Evolutionary conservation across 2,888 invertebrate species (phyloP), one percentile per base, ranked within the genome.

Genomic region (Eilema griseolum): DNA sequence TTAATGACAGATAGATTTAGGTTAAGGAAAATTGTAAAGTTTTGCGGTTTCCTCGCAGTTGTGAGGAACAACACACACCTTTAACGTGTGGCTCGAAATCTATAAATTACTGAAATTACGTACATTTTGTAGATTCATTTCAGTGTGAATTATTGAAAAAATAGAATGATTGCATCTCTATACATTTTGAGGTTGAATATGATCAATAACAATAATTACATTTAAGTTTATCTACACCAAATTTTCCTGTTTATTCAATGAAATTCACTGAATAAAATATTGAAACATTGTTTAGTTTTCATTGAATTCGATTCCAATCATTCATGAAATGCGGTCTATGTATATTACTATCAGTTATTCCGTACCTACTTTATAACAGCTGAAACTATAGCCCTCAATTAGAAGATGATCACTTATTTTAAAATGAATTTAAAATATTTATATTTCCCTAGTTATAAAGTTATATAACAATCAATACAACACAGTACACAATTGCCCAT

Each of bases 401-500:
- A 52, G 52, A 52, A 10, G n/a, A n/a, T 7, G n/a, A 52, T 20
- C 20, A 5, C 41, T 46, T 52, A n/a, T 52, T n/a, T n/a, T 7
- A 46, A 14, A 46, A 46, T 20, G 46, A 46, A 46, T 41, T 46
- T 46, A 52, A 52, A n/a, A 52, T 8, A 52, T n/a, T 5, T n/a
- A 0, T 8, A 52, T 52, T 46, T 52, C 52, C 52, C 8, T 52
- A 20, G n/a, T n/a, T 2, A 52, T 37, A n/a, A 37, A 8, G 23
- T 23, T 14, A 23, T 7, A 41, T 24, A 16, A 10, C 16, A 16
- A 10, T 41, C 16, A 62, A 62, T 24, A 62, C 7, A 61, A 37
- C 33, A 70, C 41, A 57, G 72, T 60, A 76, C 59, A 70, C 61
- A 57, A 59, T 76, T 74, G 70, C 41, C 74, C 66, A 71, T 71